A percentile compares a stretch with the other conserved stretches of the same genome.
Evolutionary conservation across 2,888 invertebrate species (phyloP).

Genomic region (Coleophora flavipennella): DNA sequence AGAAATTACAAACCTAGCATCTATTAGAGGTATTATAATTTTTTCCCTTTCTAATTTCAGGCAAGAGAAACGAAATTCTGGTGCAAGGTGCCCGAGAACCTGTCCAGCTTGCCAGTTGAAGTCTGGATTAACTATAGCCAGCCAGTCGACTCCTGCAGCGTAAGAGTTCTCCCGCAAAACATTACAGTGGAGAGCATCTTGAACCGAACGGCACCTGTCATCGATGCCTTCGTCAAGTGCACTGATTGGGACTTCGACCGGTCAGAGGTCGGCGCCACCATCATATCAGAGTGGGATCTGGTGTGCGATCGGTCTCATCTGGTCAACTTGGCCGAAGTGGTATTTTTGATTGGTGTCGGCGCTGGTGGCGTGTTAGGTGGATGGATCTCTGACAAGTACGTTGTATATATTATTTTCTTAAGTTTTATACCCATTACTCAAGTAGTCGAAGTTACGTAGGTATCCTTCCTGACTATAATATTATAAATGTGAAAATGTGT

Average conservation of each 20-base stretch:
- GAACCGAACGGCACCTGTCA: slow-evolving; percentile 45
- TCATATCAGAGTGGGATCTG: slow-evolving; percentile 83
- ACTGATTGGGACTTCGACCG: slow-evolving; percentile 75
- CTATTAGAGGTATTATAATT: too few relatives aligned
- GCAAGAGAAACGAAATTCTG: slow-evolving; percentile 77
- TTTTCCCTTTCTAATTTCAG: slow-evolving; percentile 35
- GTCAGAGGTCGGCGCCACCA: slow-evolving; percentile 74
- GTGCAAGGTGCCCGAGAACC: slow-evolving; percentile 76
- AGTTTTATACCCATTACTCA: too few relatives aligned
- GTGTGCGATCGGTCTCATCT: slow-evolving; percentile 81
- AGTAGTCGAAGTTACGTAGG: too few relatives aligned
- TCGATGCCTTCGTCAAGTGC: slow-evolving; percentile 63
- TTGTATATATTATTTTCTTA: background rate
- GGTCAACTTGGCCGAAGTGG: slow-evolving; percentile 82
- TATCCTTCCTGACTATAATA: too few relatives aligned
- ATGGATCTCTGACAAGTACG: slow-evolving; percentile 81
- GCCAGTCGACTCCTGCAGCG: slow-evolving; percentile 72
- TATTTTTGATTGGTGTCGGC: slow-evolving; percentile 83
- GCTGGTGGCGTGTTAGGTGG: slow-evolving; percentile 85
- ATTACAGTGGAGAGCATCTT: slow-evolving; percentile 49
- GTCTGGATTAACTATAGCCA: slow-evolving; percentile 80
- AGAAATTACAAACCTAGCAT: too few relatives aligned
- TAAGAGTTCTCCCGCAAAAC: slow-evolving; percentile 53
- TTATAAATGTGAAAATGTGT: too few relatives aligned
- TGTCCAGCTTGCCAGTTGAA: slow-evolving; percentile 64